Conservation (phyloP, 2,113 vertebrate species). For the Chlorocebus sabaeus region DNA sequence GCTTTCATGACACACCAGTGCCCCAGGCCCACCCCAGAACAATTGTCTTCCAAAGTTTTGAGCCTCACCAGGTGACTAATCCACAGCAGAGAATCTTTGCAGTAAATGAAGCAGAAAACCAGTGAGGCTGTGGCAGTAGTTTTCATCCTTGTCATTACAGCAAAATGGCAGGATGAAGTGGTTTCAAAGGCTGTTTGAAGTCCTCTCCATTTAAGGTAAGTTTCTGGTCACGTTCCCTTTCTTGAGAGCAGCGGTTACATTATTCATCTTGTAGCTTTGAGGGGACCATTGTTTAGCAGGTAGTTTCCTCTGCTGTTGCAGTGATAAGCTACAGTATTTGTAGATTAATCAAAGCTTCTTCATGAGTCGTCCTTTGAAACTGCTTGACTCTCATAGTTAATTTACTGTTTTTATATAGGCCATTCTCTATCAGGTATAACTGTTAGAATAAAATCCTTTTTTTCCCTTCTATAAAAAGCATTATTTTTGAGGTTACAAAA, state of each 20-base stretch:
- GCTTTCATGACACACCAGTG: background rate
- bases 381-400: background rate
- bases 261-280: background rate
- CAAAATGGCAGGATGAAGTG: slow-evolving; percentile 44
- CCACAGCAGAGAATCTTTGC: background rate
- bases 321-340: background rate
- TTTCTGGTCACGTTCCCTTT: background rate
- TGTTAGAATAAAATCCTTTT: background rate
- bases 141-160: slow-evolving; percentile 27
- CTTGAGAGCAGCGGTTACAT: background rate
- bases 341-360: background rate
- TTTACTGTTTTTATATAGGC: background rate
- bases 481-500: background rate
- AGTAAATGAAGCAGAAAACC: background rate
- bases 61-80: background rate
- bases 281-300: background rate
- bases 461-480: background rate
- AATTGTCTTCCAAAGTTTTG: background rate
- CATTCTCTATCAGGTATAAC: background rate
- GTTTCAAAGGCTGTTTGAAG: slow-evolving; percentile 24
- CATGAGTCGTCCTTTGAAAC: background rate
- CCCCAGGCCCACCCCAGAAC: background rate
- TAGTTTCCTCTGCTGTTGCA: background rate
- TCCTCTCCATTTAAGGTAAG: background rate
- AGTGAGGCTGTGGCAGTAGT: background rate